Evolutionary conservation across 2,797 vertebrate genomes (phyloP).

Genomic region (Gobio occitaniae): DNA sequence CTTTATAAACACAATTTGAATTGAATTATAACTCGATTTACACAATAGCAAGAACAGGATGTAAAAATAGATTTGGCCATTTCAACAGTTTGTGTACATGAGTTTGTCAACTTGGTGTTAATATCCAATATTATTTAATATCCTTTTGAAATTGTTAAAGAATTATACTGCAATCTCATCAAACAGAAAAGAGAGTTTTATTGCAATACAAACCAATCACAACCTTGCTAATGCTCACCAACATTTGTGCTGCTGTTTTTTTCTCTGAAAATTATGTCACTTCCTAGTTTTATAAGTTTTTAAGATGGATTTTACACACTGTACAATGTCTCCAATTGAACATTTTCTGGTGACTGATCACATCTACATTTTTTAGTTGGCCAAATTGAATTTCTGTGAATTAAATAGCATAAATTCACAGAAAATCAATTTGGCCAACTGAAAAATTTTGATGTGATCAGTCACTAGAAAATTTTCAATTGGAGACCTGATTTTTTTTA

Average conservation of each 20-base stretch:
- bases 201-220: not conserved
- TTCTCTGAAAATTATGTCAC: not conserved
- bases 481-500: too few relatives aligned
- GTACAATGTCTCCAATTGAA: too few relatives aligned
- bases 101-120: not conserved
- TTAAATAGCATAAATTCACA: too few relatives aligned
- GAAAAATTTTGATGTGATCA: too few relatives aligned
- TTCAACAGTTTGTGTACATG: not conserved
- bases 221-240: not conserved
- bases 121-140: not conserved
- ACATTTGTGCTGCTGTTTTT: not conserved
- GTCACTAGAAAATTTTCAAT: too few relatives aligned
- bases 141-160: not conserved
- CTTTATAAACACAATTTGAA: too few relatives aligned
- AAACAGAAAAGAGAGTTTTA: not conserved
- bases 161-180: not conserved
- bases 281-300: not conserved
- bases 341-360: too few relatives aligned
- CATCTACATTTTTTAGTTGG: too few relatives aligned
- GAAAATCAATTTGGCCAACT: too few relatives aligned
- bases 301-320: not conserved
- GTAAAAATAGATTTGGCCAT: not conserved
- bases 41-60: not conserved
- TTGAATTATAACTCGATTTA: not conserved
- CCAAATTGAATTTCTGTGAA: too few relatives aligned